phyloP scores from a whole-genome alignment of 1,140 invertebrate genomes.

The Bombus confusus region DNA sequence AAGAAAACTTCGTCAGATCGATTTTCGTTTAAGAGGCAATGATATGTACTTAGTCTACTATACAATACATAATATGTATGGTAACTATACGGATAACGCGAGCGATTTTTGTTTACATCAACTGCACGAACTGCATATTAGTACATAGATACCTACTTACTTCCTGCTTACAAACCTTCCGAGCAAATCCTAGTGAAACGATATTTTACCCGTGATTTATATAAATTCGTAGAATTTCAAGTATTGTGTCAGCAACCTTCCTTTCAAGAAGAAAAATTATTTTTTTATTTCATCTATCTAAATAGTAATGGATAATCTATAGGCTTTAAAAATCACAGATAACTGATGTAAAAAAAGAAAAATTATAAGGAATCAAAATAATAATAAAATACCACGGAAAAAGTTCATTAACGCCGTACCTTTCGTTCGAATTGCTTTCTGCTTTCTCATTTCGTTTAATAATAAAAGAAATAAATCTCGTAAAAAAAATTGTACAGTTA shows the following conservation, averaged over 20 bases:
- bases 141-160: slow-evolving; percentile 5
- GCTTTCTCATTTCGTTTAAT: no score
- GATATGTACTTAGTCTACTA: slow-evolving; percentile 76
- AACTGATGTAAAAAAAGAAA: no score
- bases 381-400: not conserved
- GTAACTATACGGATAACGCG: slow-evolving; percentile 39
- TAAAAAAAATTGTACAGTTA: not conserved
- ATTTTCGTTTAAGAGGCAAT: slow-evolving; percentile 70
- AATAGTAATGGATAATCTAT: no score
- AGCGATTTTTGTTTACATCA: slow-evolving; percentile 21
- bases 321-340: no score
- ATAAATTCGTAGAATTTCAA: slow-evolving; percentile 22
- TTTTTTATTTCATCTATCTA: not conserved
- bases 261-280: not conserved
- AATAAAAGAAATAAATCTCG: not conserved
- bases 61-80: not conserved
- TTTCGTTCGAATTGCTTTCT: not conserved
- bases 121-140: slow-evolving; percentile 24
- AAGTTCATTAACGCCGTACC: not conserved
- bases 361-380: not conserved
- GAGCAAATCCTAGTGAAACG: not conserved
- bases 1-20: slow-evolving; percentile 26
- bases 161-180: slow-evolving; percentile 19
- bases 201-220: not conserved
- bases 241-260: not conserved